Evolutionary conservation across 2,888 invertebrate species (phyloP).

Genomic region (Eilema caniola): DNA sequence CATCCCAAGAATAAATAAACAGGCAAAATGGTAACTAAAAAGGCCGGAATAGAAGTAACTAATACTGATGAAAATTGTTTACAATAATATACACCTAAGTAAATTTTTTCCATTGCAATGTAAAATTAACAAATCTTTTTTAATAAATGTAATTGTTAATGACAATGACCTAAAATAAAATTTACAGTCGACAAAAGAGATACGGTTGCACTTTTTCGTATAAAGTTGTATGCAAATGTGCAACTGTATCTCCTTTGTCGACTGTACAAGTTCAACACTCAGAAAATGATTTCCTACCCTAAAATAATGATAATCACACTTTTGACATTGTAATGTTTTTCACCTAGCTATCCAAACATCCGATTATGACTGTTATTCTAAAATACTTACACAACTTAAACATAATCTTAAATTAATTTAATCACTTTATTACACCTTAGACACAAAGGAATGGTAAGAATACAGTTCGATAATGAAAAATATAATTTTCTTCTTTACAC

Average conservation of each 20-base stretch:
- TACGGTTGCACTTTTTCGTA: too few species aligned
- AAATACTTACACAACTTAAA: conserved; percentile 79
- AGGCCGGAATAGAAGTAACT: conserved; percentile 26
- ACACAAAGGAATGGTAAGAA: conserved; percentile 84
- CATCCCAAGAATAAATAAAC: conserved; percentile 25
- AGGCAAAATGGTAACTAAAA: conserved; percentile 52
- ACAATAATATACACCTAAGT: background rate
- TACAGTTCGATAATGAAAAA: conserved; percentile 80
- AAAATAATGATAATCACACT: conserved; percentile 85
- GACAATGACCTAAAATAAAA: conserved; percentile 83
- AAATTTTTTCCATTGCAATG: conserved; percentile 21
- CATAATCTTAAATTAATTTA: conserved; percentile 71
- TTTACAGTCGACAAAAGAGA: too few species aligned
- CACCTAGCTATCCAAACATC: conserved; percentile 83
- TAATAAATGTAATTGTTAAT: conserved; percentile 47
- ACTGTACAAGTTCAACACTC: conserved; percentile 78
- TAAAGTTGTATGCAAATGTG: too few species aligned
- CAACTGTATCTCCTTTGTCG: too few species aligned
- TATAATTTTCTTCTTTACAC: conserved; percentile 81
- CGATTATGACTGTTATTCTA: conserved; percentile 81
- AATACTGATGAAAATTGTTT: conserved; percentile 17
- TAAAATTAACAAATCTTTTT: conserved; percentile 26
- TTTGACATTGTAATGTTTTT: conserved; percentile 86
- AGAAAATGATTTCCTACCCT: conserved; percentile 75
- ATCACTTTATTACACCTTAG: conserved; percentile 83